These are phyloP conservation scores for Eurypyga helias DNA, from an alignment of 2,113 vertebrate genomes.

Conservation along the genomic window DNA sequence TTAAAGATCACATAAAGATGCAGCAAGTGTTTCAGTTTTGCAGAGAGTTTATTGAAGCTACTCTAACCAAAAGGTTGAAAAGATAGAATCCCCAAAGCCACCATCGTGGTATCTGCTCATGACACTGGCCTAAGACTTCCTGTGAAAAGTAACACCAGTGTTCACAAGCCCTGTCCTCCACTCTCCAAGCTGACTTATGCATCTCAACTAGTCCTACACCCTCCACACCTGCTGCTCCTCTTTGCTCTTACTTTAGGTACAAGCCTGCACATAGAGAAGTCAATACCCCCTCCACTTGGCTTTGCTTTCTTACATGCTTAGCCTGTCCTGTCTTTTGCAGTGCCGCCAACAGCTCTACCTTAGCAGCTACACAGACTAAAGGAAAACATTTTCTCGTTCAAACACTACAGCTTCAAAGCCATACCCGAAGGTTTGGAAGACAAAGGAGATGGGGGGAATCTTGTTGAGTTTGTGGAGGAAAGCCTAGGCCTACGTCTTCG, in stretches of 20 bases:
- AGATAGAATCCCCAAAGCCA: background rate
- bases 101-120: rapidly evolving
- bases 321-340: background rate
- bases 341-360: background rate
- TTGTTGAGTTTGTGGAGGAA: slow-evolving; percentile 82
- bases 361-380: background rate
- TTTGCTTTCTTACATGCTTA: background rate
- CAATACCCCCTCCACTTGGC: background rate
- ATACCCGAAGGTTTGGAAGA: slow-evolving; percentile 90
- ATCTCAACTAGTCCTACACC: background rate
- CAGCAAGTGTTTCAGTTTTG: background rate
- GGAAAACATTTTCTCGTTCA: background rate
- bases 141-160: background rate
- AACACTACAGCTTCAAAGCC: background rate
- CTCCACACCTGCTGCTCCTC: rapidly evolving
- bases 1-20: background rate
- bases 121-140: background rate
- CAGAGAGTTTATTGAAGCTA: background rate
- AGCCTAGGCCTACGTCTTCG: slow-evolving; percentile 88
- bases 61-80: background rate
- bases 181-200: background rate
- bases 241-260: background rate
- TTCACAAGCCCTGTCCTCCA: background rate
- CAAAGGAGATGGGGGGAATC: slow-evolving; percentile 91
- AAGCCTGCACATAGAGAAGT: background rate